Conservation (phyloP, 1,140 invertebrate genomes). For the Leptinotarsa undecemlineata region DNA sequence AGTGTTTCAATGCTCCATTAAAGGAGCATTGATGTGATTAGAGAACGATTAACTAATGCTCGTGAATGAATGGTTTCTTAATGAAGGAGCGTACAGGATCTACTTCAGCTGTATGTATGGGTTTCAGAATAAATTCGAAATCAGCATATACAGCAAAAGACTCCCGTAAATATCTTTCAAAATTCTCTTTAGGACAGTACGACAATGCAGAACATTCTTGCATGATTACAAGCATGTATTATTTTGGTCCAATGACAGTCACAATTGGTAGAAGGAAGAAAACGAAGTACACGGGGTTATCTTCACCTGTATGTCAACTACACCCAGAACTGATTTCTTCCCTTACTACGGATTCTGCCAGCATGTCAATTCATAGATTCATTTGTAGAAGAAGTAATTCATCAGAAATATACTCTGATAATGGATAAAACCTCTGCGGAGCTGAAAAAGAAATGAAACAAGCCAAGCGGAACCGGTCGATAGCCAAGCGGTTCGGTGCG, state of each 20-base stretch:
- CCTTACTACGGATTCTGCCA: conserved; percentile 45
- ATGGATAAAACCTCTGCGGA: not conserved
- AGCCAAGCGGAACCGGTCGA: too few relatives aligned
- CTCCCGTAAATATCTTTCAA: too few relatives aligned
- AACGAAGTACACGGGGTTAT: conserved; percentile 48
- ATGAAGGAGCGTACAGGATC: too few relatives aligned
- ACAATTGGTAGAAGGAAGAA: conserved; percentile 42
- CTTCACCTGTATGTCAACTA: conserved; percentile 50
- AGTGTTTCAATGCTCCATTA: too few relatives aligned
- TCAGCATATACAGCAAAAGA: too few relatives aligned
- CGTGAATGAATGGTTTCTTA: too few relatives aligned
- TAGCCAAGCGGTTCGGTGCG: too few relatives aligned
- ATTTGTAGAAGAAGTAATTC: conserved; percentile 42
- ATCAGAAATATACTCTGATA: conserved; percentile 40
- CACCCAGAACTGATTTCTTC: conserved; percentile 48
- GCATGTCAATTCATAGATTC: conserved; percentile 49
- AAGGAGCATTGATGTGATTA: too few relatives aligned
- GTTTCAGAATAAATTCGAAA: too few relatives aligned
- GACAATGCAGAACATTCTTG: not conserved
- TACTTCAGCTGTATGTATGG: too few relatives aligned
- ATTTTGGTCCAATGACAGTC: conserved; percentile 47
- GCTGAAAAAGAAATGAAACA: conserved; percentile 18
- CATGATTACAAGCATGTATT: conserved; percentile 36
- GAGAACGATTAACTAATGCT: too few relatives aligned
- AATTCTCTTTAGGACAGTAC: not conserved